A percentile compares a stretch with the other conserved stretches of the same genome.
These are phyloP conservation scores for Nomada ferruginata DNA, from an alignment of 2,888 invertebrate species.

Conservation along the genomic window DNA sequence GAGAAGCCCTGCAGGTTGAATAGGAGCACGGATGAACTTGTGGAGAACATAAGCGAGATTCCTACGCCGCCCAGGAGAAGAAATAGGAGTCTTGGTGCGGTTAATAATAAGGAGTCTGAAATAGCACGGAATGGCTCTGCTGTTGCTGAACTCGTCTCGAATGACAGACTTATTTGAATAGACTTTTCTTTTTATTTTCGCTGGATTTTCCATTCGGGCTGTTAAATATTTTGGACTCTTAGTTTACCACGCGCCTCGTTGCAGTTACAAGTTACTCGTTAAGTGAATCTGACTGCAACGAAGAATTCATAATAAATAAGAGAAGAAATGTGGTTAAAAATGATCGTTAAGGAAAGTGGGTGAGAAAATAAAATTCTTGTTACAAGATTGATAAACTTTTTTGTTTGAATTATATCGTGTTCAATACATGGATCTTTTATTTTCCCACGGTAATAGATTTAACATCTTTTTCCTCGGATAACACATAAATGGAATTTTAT, in stretches of 20 bases:
- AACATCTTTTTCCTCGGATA: no score
- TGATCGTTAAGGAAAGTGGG: background rate
- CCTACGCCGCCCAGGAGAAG: conserved; percentile 80
- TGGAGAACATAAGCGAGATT: conserved; percentile 53
- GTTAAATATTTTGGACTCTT: no score
- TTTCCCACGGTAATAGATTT: no score
- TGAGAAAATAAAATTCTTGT: no score
- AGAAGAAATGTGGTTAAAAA: background rate
- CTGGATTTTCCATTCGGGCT: background rate
- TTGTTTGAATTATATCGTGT: no score
- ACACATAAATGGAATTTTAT: no score
- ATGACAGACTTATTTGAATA: conserved; percentile 78
- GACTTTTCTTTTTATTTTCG: background rate
- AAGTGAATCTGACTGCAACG: background rate
- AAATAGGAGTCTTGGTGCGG: conserved; percentile 51
- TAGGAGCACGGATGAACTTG: conserved; percentile 69
- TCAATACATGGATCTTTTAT: no score
- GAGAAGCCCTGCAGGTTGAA: conserved; percentile 78
- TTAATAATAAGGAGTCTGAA: conserved; percentile 44
- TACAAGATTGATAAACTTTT: no score
- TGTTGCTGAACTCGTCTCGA: conserved; percentile 55
- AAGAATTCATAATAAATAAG: background rate
- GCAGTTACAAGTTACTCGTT: background rate
- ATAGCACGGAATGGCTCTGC: conserved; percentile 42
- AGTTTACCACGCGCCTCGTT: no score